Conservation (phyloP, 1,140 invertebrate genomes). For the Amyelois transitella region DNA sequence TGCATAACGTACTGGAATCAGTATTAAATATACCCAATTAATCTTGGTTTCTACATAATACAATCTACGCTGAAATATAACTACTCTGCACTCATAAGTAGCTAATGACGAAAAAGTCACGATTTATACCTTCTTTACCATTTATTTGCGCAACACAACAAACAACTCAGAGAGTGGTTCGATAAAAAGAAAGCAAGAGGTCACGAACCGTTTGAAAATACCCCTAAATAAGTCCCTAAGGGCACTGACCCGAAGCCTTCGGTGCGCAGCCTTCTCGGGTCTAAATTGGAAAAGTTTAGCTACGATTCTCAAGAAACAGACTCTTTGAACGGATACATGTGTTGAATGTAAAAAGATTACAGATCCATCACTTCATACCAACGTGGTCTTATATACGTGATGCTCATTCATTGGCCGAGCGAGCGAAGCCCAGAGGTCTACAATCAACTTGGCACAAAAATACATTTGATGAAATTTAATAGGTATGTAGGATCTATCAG, state of each 20-base stretch:
- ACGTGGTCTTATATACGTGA: background rate
- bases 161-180: background rate
- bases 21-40: too few relatives aligned
- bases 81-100: too few relatives aligned
- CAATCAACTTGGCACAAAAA: too few relatives aligned
- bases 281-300: constrained; percentile 5
- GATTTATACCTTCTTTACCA: too few relatives aligned
- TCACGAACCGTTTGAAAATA: constrained; percentile 4
- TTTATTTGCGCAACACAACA: background rate
- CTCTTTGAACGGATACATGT: background rate
- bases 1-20: too few relatives aligned
- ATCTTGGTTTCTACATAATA: too few relatives aligned
- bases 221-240: background rate
- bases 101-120: too few relatives aligned
- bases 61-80: too few relatives aligned
- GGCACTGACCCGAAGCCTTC: background rate
- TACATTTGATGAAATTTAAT: too few relatives aligned
- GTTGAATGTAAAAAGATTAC: background rate
- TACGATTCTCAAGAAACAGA: background rate
- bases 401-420: too few relatives aligned
- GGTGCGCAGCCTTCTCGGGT: background rate
- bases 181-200: background rate
- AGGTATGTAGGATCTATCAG: too few relatives aligned
- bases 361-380: background rate
- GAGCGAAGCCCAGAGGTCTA: too few relatives aligned